phyloP scores from a whole-genome alignment of 2,888 invertebrate species.

The Caenorhabditis sinica region DNA sequence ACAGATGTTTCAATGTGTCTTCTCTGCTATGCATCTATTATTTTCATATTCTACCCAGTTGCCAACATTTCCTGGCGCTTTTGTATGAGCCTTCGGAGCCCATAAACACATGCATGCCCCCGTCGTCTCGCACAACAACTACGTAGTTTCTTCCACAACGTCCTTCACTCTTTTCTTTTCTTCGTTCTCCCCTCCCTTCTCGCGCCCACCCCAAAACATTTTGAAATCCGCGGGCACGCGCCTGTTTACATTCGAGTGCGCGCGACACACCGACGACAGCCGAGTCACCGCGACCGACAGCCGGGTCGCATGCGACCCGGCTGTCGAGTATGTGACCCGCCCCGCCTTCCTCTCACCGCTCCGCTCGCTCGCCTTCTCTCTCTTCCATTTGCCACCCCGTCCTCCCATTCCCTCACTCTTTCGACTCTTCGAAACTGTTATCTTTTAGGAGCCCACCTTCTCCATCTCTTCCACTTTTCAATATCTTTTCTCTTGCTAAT shows the following conservation, averaged over 20 bases:
- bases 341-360: slow-evolving; percentile 48
- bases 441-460: slow-evolving; percentile 30
- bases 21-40: slow-evolving; percentile 45
- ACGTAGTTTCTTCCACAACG: slow-evolving; percentile 32
- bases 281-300: slow-evolving; percentile 48
- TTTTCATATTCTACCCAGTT: slow-evolving; percentile 16
- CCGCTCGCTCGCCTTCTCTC: slow-evolving; percentile 14
- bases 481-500: slow-evolving; percentile 36
- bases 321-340: slow-evolving; percentile 50
- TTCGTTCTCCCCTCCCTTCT: not conserved
- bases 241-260: slow-evolving; percentile 60
- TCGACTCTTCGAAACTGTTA: slow-evolving; percentile 59
- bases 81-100: slow-evolving; percentile 42
- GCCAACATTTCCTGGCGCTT: slow-evolving; percentile 2
- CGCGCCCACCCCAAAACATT: slow-evolving; percentile 56
- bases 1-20: slow-evolving; percentile 43
- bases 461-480: slow-evolving; percentile 19
- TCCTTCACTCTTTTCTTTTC: slow-evolving; percentile 34
- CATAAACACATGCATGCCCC: slow-evolving; percentile 42
- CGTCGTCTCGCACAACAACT: slow-evolving; percentile 23
- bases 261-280: slow-evolving; percentile 47
- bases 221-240: slow-evolving; percentile 66
- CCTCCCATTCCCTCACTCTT: slow-evolving; percentile 15
- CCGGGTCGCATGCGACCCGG: slow-evolving; percentile 60
- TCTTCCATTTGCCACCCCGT: slow-evolving; percentile 16